A percentile compares a stretch with the other conserved stretches of the same genome.
Conservation (phyloP, 2,797 vertebrate species). For the Gymnothorax javanicus region DNA sequence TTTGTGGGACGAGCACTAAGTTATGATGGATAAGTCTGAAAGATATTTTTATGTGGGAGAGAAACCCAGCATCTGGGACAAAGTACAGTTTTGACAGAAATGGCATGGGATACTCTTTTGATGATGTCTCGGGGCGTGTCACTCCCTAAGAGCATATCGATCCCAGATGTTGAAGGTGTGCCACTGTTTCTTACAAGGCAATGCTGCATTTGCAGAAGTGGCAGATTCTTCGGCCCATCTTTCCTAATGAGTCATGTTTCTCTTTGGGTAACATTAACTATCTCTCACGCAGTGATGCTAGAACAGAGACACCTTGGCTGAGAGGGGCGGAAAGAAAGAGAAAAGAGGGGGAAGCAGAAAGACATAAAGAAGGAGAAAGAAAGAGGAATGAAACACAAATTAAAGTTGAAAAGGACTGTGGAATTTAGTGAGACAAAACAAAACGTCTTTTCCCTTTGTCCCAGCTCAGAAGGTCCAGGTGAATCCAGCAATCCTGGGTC, state of each 20-base stretch:
- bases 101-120: not conserved
- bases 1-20: not conserved
- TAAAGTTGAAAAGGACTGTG: slow-evolving; percentile 22
- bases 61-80: not conserved
- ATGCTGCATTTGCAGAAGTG: not conserved
- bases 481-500: not conserved
- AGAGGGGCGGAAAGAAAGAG: not conserved
- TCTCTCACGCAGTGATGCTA: not conserved
- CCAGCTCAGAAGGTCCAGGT: not conserved
- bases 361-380: slow-evolving; percentile 33
- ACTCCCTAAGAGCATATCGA: not conserved
- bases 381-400: slow-evolving; percentile 26
- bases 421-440: slow-evolving; percentile 43
- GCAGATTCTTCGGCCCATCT: not conserved
- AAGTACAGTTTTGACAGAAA: not conserved
- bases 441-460: slow-evolving; percentile 30
- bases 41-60: not conserved
- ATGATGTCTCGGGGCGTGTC: not conserved
- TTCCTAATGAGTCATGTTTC: not conserved
- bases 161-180: not conserved
- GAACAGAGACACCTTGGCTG: not conserved
- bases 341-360: slow-evolving; percentile 17
- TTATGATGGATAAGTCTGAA: not conserved
- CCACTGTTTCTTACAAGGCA: not conserved
- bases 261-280: slow-evolving; percentile 29